Evolutionary conservation across 2,888 invertebrate species (phyloP).

Genomic region (Melanophora roralis): DNA sequence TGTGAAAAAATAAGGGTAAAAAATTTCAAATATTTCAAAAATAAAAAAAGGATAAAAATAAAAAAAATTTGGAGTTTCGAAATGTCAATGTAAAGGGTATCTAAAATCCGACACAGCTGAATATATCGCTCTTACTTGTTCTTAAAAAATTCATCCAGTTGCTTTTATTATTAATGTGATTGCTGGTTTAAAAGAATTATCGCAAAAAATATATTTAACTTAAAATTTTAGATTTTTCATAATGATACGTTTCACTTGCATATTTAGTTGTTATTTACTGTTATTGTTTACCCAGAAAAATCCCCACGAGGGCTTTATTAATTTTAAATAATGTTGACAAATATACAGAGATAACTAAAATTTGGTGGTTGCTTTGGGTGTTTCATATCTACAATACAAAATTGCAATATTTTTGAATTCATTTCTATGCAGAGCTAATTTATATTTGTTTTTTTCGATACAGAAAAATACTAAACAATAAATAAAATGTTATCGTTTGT

Average conservation of each 20-base stretch:
- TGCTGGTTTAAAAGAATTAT: not conserved
- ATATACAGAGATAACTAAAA: not conserved
- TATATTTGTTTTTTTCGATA: slow-evolving; percentile 37
- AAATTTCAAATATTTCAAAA: too few species aligned
- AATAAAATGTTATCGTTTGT: slow-evolving; percentile 39
- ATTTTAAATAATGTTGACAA: slow-evolving; percentile 38
- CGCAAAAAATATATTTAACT: not conserved
- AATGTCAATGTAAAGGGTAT: too few species aligned
- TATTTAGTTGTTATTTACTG: slow-evolving; percentile 4
- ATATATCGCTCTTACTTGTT: too few species aligned
- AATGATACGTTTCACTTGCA: slow-evolving; percentile 9
- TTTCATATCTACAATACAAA: not conserved
- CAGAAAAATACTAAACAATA: slow-evolving; percentile 26
- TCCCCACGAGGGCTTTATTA: slow-evolving; percentile 40
- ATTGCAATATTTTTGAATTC: not conserved
- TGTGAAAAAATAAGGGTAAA: too few species aligned
- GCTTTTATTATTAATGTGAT: slow-evolving; percentile 23
- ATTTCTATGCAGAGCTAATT: slow-evolving; percentile 29
- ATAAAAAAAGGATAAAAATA: too few species aligned
- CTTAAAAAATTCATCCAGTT: slow-evolving; percentile 29
- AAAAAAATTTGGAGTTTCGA: too few species aligned
- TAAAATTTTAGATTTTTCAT: slow-evolving; percentile 7
- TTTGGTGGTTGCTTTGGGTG: slow-evolving; percentile 7
- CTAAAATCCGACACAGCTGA: too few species aligned
- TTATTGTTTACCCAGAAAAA: not conserved